A percentile compares a stretch with the other conserved stretches of the same genome.
These are phyloP conservation scores for Pollimyrus isidori DNA, from an alignment of 2,113 vertebrate species.

Conservation along the genomic window DNA sequence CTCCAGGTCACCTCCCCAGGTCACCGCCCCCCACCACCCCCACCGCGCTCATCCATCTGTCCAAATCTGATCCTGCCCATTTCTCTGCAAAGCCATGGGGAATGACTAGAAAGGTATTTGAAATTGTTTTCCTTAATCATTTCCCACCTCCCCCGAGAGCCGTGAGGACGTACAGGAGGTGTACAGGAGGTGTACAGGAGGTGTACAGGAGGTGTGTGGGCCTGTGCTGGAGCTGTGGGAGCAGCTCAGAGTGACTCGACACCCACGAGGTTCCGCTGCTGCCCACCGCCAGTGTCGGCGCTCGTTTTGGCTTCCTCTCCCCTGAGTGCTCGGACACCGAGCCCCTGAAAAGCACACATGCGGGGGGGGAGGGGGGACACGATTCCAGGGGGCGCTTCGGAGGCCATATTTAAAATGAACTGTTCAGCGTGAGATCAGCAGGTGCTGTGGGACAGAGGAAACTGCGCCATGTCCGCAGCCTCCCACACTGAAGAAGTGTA, in stretches of 20 bases:
- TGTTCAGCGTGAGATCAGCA: background rate
- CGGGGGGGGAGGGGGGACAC: background rate
- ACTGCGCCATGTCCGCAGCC: conserved; percentile 32
- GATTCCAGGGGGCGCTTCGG: background rate
- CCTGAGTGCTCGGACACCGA: background rate
- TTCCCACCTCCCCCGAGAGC: conserved; percentile 54
- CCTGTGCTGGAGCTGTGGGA: conserved; percentile 6
- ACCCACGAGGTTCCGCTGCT: background rate
- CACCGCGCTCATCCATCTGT: background rate
- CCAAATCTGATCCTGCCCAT: conserved; percentile 39
- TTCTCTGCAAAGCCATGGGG: conserved; percentile 53
- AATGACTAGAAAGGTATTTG: conserved; percentile 61
- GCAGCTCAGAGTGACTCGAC: background rate
- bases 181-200: conserved; percentile 21
- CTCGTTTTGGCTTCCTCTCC: background rate
- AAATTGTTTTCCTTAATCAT: conserved; percentile 66
- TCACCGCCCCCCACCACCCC: background rate
- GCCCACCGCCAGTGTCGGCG: background rate
- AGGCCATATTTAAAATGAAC: background rate
- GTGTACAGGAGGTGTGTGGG: conserved; percentile 25
- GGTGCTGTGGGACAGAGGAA: conserved; percentile 14
- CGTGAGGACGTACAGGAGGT: conserved; percentile 34
- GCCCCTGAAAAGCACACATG: background rate
- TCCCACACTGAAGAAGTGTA: background rate
- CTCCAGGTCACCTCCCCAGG: background rate